Conservation (phyloP, 2,113 vertebrate genomes). For the Micromys minutus region DNA sequence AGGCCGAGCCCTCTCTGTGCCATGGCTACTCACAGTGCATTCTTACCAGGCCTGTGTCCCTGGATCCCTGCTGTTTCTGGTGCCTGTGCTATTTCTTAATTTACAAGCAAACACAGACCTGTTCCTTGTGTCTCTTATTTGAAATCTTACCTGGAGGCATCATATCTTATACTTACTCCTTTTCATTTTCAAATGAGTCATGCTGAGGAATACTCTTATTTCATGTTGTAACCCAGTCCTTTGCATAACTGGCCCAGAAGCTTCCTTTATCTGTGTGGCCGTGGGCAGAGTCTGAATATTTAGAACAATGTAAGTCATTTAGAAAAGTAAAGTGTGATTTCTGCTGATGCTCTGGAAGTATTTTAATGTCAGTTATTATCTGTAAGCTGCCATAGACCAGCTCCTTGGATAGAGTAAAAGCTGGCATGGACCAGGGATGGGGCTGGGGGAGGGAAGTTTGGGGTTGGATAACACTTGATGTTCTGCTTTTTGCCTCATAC, state of each 20-base stretch:
- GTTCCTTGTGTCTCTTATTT: constrained; percentile 2
- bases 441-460: neutral
- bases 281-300: constrained; percentile 16
- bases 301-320: constrained; percentile 66
- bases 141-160: neutral
- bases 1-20: no score
- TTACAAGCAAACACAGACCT: constrained; percentile 26
- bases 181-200: constrained; percentile 56
- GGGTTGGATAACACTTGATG: neutral
- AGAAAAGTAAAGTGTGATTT: constrained; percentile 55
- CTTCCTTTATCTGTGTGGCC: constrained; percentile 41
- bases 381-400: neutral
- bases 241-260: neutral
- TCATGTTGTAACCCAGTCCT: constrained; percentile 23
- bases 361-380: constrained; percentile 53
- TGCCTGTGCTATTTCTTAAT: constrained; percentile 25
- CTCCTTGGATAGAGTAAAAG: constrained; percentile 50
- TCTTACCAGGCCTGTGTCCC: no score
- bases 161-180: constrained; percentile 29
- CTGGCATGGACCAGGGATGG: constrained; percentile 18
- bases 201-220: neutral
- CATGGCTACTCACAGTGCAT: no score
- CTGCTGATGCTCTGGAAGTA: constrained; percentile 27
- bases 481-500: neutral
- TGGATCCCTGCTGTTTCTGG: no score